phyloP scores from a whole-genome alignment of 2,888 invertebrate species.

The Terebella lapidaria region DNA sequence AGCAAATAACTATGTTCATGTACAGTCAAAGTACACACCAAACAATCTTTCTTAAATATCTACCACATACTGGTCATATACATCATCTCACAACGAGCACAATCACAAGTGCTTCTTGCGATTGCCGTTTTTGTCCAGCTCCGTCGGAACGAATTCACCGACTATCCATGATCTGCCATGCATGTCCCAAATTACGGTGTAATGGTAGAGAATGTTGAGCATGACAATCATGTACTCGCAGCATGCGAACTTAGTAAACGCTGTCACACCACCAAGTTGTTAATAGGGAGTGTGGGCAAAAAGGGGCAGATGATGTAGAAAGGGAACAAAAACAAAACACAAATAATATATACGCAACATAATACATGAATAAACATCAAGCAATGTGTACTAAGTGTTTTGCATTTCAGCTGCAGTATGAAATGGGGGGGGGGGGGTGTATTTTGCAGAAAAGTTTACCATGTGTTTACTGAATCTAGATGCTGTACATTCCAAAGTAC shows the following conservation, averaged over 20 bases:
- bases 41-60: too few relatives aligned
- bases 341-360: neutral
- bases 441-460: neutral
- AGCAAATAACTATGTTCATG: too few relatives aligned
- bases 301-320: neutral
- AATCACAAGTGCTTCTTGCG: neutral
- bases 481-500: too few relatives aligned
- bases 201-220: constrained; percentile 8
- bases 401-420: too few relatives aligned
- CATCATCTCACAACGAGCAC: too few relatives aligned
- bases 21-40: too few relatives aligned
- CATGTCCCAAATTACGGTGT: constrained; percentile 1
- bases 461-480: too few relatives aligned
- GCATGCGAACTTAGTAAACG: constrained; percentile 10
- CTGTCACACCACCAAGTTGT: too few relatives aligned
- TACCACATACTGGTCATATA: too few relatives aligned
- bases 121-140: neutral
- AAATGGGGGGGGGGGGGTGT: too few relatives aligned
- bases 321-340: neutral
- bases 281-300: neutral
- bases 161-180: neutral
- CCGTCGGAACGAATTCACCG: neutral
- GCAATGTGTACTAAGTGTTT: too few relatives aligned
- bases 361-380: neutral
- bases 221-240: constrained; percentile 9